Conservation (phyloP, 2,888 invertebrate species). For the Allophyes oxyacanthae region DNA sequence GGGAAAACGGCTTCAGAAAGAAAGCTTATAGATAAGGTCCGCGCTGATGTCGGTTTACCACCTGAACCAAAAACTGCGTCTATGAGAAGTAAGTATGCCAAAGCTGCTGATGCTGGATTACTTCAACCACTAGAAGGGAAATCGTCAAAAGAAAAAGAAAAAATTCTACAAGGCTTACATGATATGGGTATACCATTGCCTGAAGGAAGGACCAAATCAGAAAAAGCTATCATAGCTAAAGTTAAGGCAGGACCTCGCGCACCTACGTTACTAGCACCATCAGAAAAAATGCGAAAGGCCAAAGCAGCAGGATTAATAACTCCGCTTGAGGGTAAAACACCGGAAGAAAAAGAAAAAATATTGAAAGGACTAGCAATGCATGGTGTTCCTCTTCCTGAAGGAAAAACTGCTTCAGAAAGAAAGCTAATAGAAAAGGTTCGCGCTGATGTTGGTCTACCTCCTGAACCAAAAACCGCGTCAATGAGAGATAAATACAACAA, state of each 20-base stretch:
- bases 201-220: slow-evolving; percentile 13
- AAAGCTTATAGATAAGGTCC: slow-evolving; percentile 56
- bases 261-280: slow-evolving; percentile 3
- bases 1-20: slow-evolving; percentile 34
- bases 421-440: slow-evolving; percentile 53
- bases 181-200: slow-evolving; percentile 22
- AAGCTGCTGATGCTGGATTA: slow-evolving; percentile 15
- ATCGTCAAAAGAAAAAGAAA: slow-evolving; percentile 13
- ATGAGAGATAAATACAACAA: slow-evolving; percentile 31
- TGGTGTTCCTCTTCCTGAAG: slow-evolving; percentile 58
- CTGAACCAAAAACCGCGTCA: slow-evolving; percentile 43
- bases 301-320: slow-evolving; percentile 38
- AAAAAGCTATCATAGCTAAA: slow-evolving; percentile 14
- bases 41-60: slow-evolving; percentile 59
- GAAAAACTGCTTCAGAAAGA: slow-evolving; percentile 54
- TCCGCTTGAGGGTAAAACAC: slow-evolving; percentile 50
- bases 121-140: slow-evolving; percentile 16
- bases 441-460: slow-evolving; percentile 53
- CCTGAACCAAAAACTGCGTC: slow-evolving; percentile 56
- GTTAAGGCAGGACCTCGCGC: not conserved
- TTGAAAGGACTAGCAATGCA: slow-evolving; percentile 47
- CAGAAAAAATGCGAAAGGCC: slow-evolving; percentile 15
- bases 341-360: slow-evolving; percentile 54
- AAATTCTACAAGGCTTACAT: slow-evolving; percentile 23
- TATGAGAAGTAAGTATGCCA: slow-evolving; percentile 37